phyloP scores from a whole-genome alignment of 2,888 invertebrate genomes.

The Synergus japonicus region DNA sequence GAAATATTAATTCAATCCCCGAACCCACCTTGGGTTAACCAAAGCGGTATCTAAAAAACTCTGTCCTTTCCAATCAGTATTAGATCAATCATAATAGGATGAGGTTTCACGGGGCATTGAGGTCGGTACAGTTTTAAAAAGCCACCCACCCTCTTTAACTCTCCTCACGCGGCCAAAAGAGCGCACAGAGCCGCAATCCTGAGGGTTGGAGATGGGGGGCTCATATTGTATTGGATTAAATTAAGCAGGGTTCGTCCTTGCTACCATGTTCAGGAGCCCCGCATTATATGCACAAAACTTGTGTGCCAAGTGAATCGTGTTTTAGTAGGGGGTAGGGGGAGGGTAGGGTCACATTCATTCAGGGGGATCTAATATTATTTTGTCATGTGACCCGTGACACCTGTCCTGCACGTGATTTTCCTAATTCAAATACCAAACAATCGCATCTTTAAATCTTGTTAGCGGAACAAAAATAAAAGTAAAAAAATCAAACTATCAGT shows the following conservation, averaged over 20 bases:
- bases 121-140: constrained; percentile 74
- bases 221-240: constrained; percentile 77
- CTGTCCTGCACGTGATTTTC: constrained; percentile 62
- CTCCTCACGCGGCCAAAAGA: constrained; percentile 56
- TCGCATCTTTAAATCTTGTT: not conserved
- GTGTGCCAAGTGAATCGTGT: constrained; percentile 75
- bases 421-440: constrained; percentile 53
- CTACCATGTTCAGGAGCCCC: constrained; percentile 57
- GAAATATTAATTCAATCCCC: not conserved
- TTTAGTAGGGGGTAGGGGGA: constrained; percentile 56
- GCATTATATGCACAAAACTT: constrained; percentile 72
- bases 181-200: constrained; percentile 18
- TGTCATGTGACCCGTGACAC: constrained; percentile 69
- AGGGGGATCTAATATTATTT: constrained; percentile 60
- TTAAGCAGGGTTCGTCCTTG: constrained; percentile 69
- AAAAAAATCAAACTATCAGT: not conserved
- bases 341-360: constrained; percentile 60
- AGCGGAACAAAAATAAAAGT: not conserved
- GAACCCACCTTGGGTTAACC: not conserved
- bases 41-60: constrained; percentile 32
- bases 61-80: constrained; percentile 44
- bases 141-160: constrained; percentile 72
- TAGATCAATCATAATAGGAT: constrained; percentile 74
- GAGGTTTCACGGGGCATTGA: constrained; percentile 75
- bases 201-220: constrained; percentile 57